A percentile compares a stretch with the other conserved stretches of the same genome.
These are phyloP conservation scores for Atopsyche davidsoni DNA, from an alignment of 1,140 invertebrate genomes.

Conservation along the genomic window DNA sequence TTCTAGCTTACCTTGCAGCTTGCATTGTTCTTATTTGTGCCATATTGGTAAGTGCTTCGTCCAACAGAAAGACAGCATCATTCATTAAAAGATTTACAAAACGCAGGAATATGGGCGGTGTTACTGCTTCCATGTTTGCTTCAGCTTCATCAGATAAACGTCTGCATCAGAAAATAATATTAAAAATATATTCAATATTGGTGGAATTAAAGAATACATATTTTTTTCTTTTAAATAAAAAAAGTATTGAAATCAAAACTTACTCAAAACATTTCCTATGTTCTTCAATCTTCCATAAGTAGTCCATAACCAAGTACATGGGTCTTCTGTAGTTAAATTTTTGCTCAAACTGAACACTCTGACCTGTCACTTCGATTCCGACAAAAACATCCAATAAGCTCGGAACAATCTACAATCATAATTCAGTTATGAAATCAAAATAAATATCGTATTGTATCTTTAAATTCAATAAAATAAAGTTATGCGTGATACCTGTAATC, in stretches of 20 bases:
- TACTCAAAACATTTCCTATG: constrained; percentile 72
- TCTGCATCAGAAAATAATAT: constrained; percentile 41
- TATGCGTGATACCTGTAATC: constrained; percentile 50
- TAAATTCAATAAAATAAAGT: no score
- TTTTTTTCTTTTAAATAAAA: neutral
- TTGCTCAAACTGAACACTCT: constrained; percentile 93
- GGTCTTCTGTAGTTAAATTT: constrained; percentile 95
- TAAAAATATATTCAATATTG: constrained; percentile 12
- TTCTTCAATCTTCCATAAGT: constrained; percentile 78
- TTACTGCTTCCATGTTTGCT: constrained; percentile 80
- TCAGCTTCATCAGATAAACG: constrained; percentile 74
- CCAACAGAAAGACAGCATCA: constrained; percentile 89
- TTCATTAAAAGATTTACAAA: constrained; percentile 95
- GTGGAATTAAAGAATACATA: constrained; percentile 2
- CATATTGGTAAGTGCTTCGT: constrained; percentile 85
- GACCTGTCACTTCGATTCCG: constrained; percentile 94
- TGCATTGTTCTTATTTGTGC: constrained; percentile 72
- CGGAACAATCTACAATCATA: constrained; percentile 54
- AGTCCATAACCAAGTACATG: constrained; percentile 91
- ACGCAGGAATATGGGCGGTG: constrained; percentile 84
- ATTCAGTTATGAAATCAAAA: no score
- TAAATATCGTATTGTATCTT: constrained; percentile 13
- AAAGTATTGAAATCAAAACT: constrained; percentile 63
- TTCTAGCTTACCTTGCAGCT: constrained; percentile 53
- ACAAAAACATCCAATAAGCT: constrained; percentile 88